These are phyloP conservation scores for Hemicrepidius hirtus DNA, from an alignment of 2,888 invertebrate species.

Conservation along the genomic window DNA sequence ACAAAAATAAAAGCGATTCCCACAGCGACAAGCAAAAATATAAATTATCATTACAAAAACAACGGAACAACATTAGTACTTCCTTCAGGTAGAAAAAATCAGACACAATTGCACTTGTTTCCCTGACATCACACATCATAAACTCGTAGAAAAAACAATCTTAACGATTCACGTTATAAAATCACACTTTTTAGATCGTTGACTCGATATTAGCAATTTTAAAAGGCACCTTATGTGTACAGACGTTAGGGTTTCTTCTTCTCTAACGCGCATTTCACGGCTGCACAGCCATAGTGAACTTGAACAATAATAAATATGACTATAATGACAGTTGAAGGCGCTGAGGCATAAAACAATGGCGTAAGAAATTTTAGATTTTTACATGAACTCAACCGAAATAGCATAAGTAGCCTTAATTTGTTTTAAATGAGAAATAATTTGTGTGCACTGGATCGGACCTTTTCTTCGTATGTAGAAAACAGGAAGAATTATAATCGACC, in stretches of 20 bases:
- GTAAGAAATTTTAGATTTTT: conserved; percentile 56
- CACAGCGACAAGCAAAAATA: conserved; percentile 39
- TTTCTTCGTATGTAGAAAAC: conserved; percentile 26
- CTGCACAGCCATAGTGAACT: conserved; percentile 64
- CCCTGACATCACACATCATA: conserved; percentile 57
- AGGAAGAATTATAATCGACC: conserved; percentile 31
- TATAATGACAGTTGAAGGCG: conserved; percentile 68
- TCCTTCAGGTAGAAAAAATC: conserved; percentile 54
- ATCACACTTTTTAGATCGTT: conserved; percentile 61
- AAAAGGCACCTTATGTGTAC: conserved; percentile 57
- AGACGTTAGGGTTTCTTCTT: conserved; percentile 61
- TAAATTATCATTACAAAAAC: conserved; percentile 51
- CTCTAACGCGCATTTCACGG: conserved; percentile 62
- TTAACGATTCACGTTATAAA: conserved; percentile 57
- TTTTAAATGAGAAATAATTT: conserved; percentile 52
- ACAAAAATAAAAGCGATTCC: conserved; percentile 36
- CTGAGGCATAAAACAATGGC: conserved; percentile 66
- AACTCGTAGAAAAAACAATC: conserved; percentile 55
- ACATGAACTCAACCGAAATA: conserved; percentile 54
- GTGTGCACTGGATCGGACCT: conserved; percentile 42
- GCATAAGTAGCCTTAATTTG: conserved; percentile 52
- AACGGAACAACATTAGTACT: conserved; percentile 57
- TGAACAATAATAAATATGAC: conserved; percentile 68
- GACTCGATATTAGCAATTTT: conserved; percentile 56
- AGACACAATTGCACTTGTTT: conserved; percentile 49